phyloP scores from a whole-genome alignment of 2,113 vertebrate genomes.

The Callocephalon fimbriatum region DNA sequence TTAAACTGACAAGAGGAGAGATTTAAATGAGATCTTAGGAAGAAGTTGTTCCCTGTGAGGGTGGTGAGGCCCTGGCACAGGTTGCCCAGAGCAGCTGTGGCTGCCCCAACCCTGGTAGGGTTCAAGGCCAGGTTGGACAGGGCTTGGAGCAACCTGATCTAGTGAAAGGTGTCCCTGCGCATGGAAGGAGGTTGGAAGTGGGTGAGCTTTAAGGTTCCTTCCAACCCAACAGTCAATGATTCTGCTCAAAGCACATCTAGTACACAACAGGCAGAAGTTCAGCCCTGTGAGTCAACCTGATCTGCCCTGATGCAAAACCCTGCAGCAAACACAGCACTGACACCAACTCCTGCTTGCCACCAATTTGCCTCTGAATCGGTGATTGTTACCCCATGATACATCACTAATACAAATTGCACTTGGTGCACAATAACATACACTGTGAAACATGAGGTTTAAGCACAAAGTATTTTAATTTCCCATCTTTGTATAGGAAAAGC shows the following conservation, averaged over 20 bases:
- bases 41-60: background rate
- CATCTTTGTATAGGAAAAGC: background rate
- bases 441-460: fast-evolving
- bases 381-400: background rate
- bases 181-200: background rate
- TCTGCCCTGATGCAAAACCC: fast-evolving
- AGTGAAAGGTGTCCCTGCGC: background rate
- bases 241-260: background rate
- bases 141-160: background rate
- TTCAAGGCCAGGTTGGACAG: background rate
- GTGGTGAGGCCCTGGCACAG: background rate
- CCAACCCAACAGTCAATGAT: background rate
- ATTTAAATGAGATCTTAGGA: background rate
- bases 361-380: fast-evolving
- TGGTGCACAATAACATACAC: fast-evolving
- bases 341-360: fast-evolving
- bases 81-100: background rate
- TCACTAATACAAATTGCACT: fast-evolving
- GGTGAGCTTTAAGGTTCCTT: background rate
- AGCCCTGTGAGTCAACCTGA: background rate
- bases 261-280: fast-evolving
- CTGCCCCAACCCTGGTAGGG: background rate
- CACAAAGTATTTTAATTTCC: background rate
- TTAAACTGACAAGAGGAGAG: background rate
- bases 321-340: fast-evolving